A percentile compares a stretch with the other conserved stretches of the same genome.
phyloP scores from a whole-genome alignment of 2,113 vertebrate genomes.

The Leuciscus idus region DNA sequence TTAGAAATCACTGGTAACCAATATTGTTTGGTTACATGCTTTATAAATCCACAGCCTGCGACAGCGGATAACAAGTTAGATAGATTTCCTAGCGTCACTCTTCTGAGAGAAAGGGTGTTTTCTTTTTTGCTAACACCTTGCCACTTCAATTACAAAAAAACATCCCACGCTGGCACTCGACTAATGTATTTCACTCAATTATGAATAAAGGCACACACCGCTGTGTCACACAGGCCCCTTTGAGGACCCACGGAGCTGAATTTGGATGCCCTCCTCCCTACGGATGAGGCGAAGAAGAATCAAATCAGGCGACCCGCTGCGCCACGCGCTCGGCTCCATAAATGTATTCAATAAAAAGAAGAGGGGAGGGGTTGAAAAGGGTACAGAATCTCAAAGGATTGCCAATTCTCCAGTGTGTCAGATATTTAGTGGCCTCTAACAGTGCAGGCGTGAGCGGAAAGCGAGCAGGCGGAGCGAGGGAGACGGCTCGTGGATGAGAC shows the following conservation, averaged over 20 bases:
- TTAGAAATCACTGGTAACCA: not conserved
- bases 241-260: slow-evolving; percentile 45
- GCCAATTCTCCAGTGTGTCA: slow-evolving; percentile 56
- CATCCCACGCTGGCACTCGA: slow-evolving; percentile 27
- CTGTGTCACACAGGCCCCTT: slow-evolving; percentile 42
- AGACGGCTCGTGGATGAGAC: slow-evolving; percentile 21
- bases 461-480: not conserved
- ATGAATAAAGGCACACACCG: slow-evolving; percentile 41
- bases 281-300: slow-evolving; percentile 42
- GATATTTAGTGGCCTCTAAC: slow-evolving; percentile 60
- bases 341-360: slow-evolving; percentile 58
- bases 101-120: not conserved
- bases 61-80: slow-evolving; percentile 5
- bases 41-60: slow-evolving; percentile 7
- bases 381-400: slow-evolving; percentile 60
- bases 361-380: slow-evolving; percentile 55
- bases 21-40: not conserved
- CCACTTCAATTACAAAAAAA: slow-evolving; percentile 43
- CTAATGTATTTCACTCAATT: slow-evolving; percentile 37
- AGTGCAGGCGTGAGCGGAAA: slow-evolving; percentile 53
- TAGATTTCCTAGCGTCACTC: slow-evolving; percentile 15
- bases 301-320: slow-evolving; percentile 57
- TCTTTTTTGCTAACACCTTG: slow-evolving; percentile 34
- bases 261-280: slow-evolving; percentile 29
- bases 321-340: slow-evolving; percentile 54